phyloP scores from a whole-genome alignment of 2,888 invertebrate genomes.

The Perdita meconis region DNA sequence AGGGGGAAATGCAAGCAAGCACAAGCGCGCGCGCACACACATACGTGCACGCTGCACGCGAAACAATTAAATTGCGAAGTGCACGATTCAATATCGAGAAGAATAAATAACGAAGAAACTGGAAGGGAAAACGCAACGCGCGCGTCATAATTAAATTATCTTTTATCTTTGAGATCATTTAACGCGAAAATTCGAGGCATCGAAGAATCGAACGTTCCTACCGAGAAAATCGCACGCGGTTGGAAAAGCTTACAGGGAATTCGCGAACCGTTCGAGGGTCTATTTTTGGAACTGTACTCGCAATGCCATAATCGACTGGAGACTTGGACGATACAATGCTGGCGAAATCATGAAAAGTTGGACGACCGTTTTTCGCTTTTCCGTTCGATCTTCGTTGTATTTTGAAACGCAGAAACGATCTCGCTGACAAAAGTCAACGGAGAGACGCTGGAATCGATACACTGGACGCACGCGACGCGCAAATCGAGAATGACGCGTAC shows the following conservation, averaged over 20 bases:
- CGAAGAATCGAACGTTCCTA: not conserved
- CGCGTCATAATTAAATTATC: not conserved
- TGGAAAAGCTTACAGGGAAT: conserved; percentile 6
- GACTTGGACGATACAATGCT: not conserved
- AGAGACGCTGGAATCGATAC: not conserved
- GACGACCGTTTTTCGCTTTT: too few relatives aligned
- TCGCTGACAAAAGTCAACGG: not conserved
- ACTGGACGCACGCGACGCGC: not conserved
- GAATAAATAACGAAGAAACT: not conserved
- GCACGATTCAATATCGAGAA: not conserved
- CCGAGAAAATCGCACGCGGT: not conserved
- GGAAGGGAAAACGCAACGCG: not conserved
- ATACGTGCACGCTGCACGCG: not conserved
- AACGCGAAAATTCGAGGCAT: too few relatives aligned
- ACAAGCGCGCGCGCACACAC: too few relatives aligned
- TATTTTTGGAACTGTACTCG: conserved; percentile 26
- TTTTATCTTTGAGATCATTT: too few relatives aligned
- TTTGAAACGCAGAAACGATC: conserved; percentile 3
- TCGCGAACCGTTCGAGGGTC: not conserved
- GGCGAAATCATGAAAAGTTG: too few relatives aligned
- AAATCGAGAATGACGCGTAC: conserved; percentile 1
- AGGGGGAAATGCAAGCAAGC: conserved; percentile 13
- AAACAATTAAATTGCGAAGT: conserved; percentile 9
- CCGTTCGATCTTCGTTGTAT: too few relatives aligned
- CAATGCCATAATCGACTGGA: conserved; percentile 8